Evolutionary conservation across 1,140 invertebrate species (phyloP).

Genomic region (Macrobrachium nipponense): DNA sequence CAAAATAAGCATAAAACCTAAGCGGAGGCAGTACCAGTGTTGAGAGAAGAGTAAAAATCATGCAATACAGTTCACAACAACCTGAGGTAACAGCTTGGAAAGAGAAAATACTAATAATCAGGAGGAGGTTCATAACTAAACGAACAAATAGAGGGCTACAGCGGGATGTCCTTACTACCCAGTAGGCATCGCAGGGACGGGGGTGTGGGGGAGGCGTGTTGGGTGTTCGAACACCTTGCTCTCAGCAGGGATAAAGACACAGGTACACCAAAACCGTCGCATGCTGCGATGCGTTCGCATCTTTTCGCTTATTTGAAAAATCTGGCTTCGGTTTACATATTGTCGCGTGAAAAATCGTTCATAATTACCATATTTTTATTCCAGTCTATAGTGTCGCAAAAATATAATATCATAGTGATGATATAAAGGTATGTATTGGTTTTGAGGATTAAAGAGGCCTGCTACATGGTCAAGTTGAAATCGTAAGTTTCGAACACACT

Average conservation of each 20-base stretch:
- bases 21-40: too few relatives aligned
- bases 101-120: too few relatives aligned
- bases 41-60: too few relatives aligned
- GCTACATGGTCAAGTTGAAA: too few relatives aligned
- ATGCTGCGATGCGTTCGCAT: slow-evolving; percentile 26
- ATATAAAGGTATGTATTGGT: too few relatives aligned
- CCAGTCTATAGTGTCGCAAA: too few relatives aligned
- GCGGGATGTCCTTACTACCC: background rate
- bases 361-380: background rate
- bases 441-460: too few relatives aligned
- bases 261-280: slow-evolving; percentile 52
- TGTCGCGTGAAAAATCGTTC: background rate
- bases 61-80: too few relatives aligned
- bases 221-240: slow-evolving; percentile 47
- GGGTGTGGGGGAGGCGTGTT: background rate
- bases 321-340: slow-evolving; percentile 1
- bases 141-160: background rate
- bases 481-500: slow-evolving; percentile 1
- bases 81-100: too few relatives aligned
- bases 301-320: background rate
- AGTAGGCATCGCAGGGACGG: background rate
- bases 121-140: too few relatives aligned
- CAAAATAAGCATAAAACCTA: too few relatives aligned
- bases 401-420: too few relatives aligned
- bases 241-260: slow-evolving; percentile 53